Evolutionary conservation across 2,797 vertebrate genomes (phyloP), one percentile per base, ranked within the genome.

Genomic region (Microcaecilia unicolor): DNA sequence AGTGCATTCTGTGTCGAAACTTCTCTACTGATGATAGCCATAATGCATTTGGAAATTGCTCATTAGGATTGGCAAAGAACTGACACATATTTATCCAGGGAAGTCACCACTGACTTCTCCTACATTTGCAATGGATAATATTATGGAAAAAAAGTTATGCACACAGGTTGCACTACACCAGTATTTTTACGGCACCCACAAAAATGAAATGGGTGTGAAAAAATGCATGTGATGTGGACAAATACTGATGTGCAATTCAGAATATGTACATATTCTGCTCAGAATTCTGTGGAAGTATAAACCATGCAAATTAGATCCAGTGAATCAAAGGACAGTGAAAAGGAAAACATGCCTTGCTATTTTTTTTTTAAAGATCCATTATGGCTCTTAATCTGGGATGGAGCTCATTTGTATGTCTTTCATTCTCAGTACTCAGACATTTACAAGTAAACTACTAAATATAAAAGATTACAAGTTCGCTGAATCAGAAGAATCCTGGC

Each of bases 401-500:
- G 51, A 64, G 34, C n/a, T 56, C 58, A 60, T 62, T 58, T 60
- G 55, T 44, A 17, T 6, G 49, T 37, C 50, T 58, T 44, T 58
- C 39, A 37, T 38, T 49, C 44, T 55, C 30, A 9, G 22, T 10
- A 28, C 34, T 27, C 52, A 62, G 53, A 55, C 64, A 72, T 70
- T 71, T 74, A 73, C 55, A 74, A 72, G 53, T 56, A 76, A 80
- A 76, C 58, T 60, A 61, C 68, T 68, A 76, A 74, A 74, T 71
- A 65, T 55, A 72, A 71, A 56, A 72, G 61, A 78, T 68, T 75
- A 64, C 50, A 65, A 67, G 73, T 72, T 66, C 21, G 48, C 68
- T 80, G 74, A 81, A 80, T 80, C 63, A 78, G 72, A 81, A 76
- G 71, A 78, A 76, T 63, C 55, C 53, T 47, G 52, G 65, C 63